These are phyloP conservation scores for Solen grandis DNA, from an alignment of 1,140 invertebrate species.

Conservation along the genomic window DNA sequence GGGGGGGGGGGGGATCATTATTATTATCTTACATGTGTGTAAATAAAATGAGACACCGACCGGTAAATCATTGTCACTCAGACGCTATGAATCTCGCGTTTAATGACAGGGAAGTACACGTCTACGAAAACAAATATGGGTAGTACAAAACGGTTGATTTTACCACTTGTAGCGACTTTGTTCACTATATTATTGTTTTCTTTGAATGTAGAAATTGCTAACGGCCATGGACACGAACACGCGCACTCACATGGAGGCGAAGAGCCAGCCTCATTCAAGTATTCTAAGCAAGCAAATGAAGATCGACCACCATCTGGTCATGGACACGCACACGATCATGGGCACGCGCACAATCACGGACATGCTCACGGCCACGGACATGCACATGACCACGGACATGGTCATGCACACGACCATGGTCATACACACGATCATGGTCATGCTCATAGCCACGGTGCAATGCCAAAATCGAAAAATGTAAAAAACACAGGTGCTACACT, in stretches of 20 bases:
- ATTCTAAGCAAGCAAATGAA: slow-evolving; percentile 80
- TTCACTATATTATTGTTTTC: neutral
- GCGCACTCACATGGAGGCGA: slow-evolving; percentile 63
- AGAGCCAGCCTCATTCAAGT: slow-evolving; percentile 71
- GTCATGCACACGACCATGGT: slow-evolving; percentile 65
- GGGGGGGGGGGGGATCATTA: too few species aligned
- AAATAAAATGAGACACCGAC: too few species aligned
- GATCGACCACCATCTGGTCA: slow-evolving; percentile 86
- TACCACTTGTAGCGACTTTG: neutral
- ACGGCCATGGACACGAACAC: slow-evolving; percentile 54
- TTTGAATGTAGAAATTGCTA: neutral
- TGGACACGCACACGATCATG: slow-evolving; percentile 59
- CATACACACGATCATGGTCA: slow-evolving; percentile 66
- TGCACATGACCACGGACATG: slow-evolving; percentile 77
- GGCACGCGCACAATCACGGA: slow-evolving; percentile 63
- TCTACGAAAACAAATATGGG: slow-evolving; percentile 17
- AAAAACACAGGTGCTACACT: slow-evolving; percentile 62
- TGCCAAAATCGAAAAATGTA: slow-evolving; percentile 22
- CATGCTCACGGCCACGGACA: slow-evolving; percentile 69
- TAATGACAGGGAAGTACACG: slow-evolving; percentile 42
- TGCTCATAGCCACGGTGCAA: slow-evolving; percentile 63
- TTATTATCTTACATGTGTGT: too few species aligned
- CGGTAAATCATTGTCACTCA: neutral
- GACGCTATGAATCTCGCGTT: slow-evolving; percentile 26
- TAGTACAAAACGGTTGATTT: neutral